These are phyloP conservation scores for Astyanax mexicanus DNA, from an alignment of 2,797 vertebrate genomes.

Conservation along the genomic window DNA sequence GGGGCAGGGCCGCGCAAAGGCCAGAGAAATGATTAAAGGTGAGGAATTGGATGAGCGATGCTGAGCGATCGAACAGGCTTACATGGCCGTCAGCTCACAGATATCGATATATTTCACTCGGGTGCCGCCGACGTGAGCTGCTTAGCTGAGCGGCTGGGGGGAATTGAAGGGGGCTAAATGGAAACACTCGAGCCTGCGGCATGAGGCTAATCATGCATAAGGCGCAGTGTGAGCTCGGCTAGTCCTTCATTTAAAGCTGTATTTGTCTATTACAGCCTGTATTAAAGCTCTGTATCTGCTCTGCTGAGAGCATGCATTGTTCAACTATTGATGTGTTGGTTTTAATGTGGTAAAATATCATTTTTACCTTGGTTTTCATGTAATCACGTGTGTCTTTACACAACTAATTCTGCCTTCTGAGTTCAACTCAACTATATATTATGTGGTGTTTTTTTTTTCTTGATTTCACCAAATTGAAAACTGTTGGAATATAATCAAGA, in stretches of 20 bases:
- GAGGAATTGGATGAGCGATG: conserved; percentile 69
- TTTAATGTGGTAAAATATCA: too few relatives aligned
- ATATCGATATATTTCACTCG: conserved; percentile 75
- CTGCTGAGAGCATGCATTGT: neutral
- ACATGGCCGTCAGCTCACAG: conserved; percentile 71
- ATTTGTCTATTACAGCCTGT: neutral
- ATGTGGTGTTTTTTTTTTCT: too few relatives aligned
- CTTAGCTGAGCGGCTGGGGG: conserved; percentile 39
- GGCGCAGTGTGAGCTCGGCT: neutral
- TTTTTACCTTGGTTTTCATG: too few relatives aligned
- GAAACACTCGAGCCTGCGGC: conserved; percentile 13
- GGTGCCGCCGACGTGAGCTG: conserved; percentile 59
- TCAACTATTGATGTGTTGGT: neutral
- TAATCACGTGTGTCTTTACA: too few relatives aligned
- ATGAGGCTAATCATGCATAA: neutral
- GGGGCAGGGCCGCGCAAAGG: conserved; percentile 66
- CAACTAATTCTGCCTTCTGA: too few relatives aligned
- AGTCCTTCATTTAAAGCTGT: neutral
- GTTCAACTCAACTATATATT: too few relatives aligned
- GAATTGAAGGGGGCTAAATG: conserved; percentile 20
- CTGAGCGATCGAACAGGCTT: conserved; percentile 73
- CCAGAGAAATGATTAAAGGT: conserved; percentile 75
- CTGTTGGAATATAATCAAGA: too few relatives aligned
- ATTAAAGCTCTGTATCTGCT: neutral
- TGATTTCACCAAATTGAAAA: too few relatives aligned